Conservation (phyloP, 2,113 vertebrate genomes). For the Etheostoma spectabile region DNA sequence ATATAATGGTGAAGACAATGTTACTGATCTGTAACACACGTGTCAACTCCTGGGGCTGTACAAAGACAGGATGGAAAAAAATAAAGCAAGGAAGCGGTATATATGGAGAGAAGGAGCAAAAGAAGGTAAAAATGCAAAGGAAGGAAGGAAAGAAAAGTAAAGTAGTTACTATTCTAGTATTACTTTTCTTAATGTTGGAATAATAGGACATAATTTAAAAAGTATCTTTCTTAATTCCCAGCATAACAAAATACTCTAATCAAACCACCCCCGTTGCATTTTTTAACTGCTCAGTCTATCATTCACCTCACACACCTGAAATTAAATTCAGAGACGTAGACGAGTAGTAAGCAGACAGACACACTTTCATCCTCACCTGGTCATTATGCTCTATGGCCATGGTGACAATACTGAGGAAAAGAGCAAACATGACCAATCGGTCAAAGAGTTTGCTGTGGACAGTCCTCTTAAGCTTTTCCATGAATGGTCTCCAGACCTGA, state of each 20-base stretch:
- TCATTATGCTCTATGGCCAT: conserved; percentile 23
- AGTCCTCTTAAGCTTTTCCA: not conserved
- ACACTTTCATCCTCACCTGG: conserved; percentile 9
- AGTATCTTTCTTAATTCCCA: too few species aligned
- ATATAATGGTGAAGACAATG: conserved; percentile 91
- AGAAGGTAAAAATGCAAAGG: not conserved
- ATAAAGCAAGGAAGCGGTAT: not conserved
- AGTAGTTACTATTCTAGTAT: not conserved
- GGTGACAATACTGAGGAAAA: conserved; percentile 10
- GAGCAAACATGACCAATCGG: not conserved
- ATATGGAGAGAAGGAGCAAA: not conserved
- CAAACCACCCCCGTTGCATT: too few species aligned
- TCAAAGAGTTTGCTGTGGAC: not conserved
- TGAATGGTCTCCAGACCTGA: not conserved
- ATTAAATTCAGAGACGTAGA: not conserved
- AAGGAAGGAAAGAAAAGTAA: not conserved
- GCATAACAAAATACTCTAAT: too few species aligned
- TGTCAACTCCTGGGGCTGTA: conserved; percentile 87
- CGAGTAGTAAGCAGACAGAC: not conserved
- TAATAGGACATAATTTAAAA: too few species aligned
- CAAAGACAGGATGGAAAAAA: conserved; percentile 3
- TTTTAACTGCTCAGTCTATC: not conserved
- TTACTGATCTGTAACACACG: conserved; percentile 89
- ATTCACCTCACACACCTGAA: not conserved
- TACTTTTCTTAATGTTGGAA: not conserved